Evolutionary conservation across 1,140 invertebrate species (phyloP).

Genomic region (Cephus cinctus): DNA sequence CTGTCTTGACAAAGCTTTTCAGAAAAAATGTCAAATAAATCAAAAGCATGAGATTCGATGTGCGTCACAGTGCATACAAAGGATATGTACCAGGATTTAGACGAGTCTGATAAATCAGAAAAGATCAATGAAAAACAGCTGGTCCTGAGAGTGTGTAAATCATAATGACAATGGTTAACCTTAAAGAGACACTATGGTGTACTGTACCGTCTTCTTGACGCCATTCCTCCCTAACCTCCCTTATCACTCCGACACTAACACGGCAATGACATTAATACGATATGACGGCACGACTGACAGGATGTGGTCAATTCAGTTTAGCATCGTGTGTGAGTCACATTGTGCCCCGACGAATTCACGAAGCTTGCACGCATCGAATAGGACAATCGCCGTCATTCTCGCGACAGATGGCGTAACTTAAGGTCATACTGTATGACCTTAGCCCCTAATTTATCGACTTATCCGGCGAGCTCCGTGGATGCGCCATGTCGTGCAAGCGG

Average conservation of each 20-base stretch:
- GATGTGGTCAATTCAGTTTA: constrained; percentile 54
- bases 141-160: not conserved
- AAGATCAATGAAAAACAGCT: not conserved
- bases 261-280: constrained; percentile 47
- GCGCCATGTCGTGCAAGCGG: too few species aligned
- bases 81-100: too few species aligned
- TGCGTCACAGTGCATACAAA: too few species aligned
- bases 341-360: constrained; percentile 30
- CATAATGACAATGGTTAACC: not conserved
- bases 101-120: too few species aligned
- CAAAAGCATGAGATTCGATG: too few species aligned
- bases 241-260: constrained; percentile 22
- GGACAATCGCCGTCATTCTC: constrained; percentile 27
- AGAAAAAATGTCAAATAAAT: too few species aligned
- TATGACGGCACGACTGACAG: constrained; percentile 41
- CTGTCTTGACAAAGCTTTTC: too few species aligned
- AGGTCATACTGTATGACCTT: constrained; percentile 37
- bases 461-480: too few species aligned
- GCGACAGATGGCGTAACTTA: constrained; percentile 29
- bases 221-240: constrained; percentile 12
- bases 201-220: too few species aligned
- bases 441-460: constrained; percentile 48
- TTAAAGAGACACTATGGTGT: too few species aligned
- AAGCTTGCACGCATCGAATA: constrained; percentile 29
- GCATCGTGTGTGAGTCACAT: constrained; percentile 49